Evolutionary conservation across 2,113 vertebrate genomes (phyloP).

Genomic region (Chinchilla lanigera): DNA sequence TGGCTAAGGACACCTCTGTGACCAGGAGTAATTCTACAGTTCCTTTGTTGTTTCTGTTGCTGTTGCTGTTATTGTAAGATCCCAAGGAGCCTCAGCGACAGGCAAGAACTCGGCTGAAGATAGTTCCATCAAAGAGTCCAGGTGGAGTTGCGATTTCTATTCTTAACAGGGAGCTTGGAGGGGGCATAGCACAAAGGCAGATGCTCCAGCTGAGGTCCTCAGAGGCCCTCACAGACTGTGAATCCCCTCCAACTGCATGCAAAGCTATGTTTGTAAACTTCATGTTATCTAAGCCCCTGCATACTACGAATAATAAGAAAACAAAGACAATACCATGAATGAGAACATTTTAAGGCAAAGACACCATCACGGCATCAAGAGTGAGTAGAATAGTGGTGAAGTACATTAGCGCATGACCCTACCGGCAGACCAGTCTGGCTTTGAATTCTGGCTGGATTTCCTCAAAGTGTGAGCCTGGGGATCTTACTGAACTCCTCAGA

Average conservation of each 20-base stretch:
- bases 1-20: conserved; percentile 38
- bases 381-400: fast-evolving
- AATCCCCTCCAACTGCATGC: not conserved
- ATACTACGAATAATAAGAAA: not conserved
- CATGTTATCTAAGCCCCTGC: not conserved
- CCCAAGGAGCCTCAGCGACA: not conserved
- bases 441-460: not conserved
- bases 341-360: not conserved
- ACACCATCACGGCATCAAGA: not conserved
- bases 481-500: not conserved
- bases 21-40: not conserved
- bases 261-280: not conserved
- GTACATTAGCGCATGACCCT: not conserved
- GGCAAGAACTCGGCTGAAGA: not conserved
- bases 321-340: not conserved
- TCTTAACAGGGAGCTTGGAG: not conserved
- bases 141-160: not conserved
- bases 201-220: not conserved
- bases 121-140: not conserved
- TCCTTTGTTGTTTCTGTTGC: not conserved
- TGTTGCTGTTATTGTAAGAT: not conserved
- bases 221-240: not conserved
- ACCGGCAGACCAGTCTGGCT: not conserved
- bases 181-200: not conserved
- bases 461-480: not conserved